Conservation (phyloP, 1,140 invertebrate species). For the Bombus superbus region DNA sequence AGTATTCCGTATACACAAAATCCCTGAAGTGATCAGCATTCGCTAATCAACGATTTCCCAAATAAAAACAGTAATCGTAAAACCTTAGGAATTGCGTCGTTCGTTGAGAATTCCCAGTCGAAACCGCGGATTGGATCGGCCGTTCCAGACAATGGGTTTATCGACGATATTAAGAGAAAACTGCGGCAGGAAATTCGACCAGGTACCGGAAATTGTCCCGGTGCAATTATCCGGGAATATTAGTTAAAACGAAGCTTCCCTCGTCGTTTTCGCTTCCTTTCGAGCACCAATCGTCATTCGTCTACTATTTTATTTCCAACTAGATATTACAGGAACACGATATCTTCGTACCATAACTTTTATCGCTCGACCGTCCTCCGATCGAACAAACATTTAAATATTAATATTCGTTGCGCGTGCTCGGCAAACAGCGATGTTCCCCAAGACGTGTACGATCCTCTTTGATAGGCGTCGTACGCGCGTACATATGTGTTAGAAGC, state of each 20-base stretch:
- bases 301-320: not conserved
- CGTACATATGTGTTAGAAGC: too few relatives aligned
- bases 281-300: not conserved
- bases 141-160: not conserved
- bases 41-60: not conserved
- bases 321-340: not conserved
- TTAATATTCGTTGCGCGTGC: slow-evolving; percentile 19
- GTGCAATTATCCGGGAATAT: slow-evolving; percentile 10
- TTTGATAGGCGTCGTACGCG: not conserved
- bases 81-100: not conserved
- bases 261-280: not conserved
- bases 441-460: not conserved
- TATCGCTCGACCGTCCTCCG: not conserved
- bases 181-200: not conserved
- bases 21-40: not conserved
- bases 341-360: slow-evolving; percentile 2
- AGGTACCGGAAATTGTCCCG: not conserved
- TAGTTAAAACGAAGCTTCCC: not conserved
- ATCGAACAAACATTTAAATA: not conserved
- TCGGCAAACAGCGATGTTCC: not conserved
- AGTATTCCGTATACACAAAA: not conserved
- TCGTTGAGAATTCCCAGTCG: not conserved
- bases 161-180: not conserved
- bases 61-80: not conserved
- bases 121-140: not conserved